Evolutionary conservation across 2,888 invertebrate genomes (phyloP), one percentile per base, ranked within the genome.

Genomic region (Mesorhabditis belari): DNA sequence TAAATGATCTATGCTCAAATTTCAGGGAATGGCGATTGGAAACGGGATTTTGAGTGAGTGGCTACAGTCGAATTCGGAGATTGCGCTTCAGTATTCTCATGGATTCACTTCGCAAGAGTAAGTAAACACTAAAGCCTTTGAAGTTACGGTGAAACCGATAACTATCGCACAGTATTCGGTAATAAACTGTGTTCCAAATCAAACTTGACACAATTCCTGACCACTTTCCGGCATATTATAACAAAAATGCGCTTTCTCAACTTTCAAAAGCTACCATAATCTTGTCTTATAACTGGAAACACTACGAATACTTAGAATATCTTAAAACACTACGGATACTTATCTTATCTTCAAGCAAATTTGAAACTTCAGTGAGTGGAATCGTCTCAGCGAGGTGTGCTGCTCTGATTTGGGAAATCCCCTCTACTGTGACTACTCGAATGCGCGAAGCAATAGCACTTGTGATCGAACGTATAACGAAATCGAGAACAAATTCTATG

Each of bases 1-100:
- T 12, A 21, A n/a, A 12, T 54, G 12, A 17, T 19, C 21, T 9
- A 9, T 1, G 21, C 21, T 50, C 35, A 35, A 9, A n/a, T 23
- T 66, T 49, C 9, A 69, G 64, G 75, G 75, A 58, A 61, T 69
- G 25, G 74, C 73, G 4, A 67, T 76, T 29, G 75, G 75, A 57
- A 76, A 76, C 55, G 75, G 76, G 24, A 73, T 72, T 59, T 51
- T 75, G 27, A 66, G 64, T 50, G 66, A 69, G 51, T 69, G 64
- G 52, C 57, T 71, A n/a, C 73, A 74, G 62, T 61, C 60, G 3
- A 72, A 76, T 57, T 72, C 71, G 2, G 65, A 66, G 62, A 61
- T 75, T 6, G 60, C 71, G 51, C 61, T 76, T 17, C 69, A 71
- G 35, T 72, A 72, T 54, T 72, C 73, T 49, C 58, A 70, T 51